phyloP scores from a whole-genome alignment of 2,797 vertebrate species.

The Serranus cabrilla region DNA sequence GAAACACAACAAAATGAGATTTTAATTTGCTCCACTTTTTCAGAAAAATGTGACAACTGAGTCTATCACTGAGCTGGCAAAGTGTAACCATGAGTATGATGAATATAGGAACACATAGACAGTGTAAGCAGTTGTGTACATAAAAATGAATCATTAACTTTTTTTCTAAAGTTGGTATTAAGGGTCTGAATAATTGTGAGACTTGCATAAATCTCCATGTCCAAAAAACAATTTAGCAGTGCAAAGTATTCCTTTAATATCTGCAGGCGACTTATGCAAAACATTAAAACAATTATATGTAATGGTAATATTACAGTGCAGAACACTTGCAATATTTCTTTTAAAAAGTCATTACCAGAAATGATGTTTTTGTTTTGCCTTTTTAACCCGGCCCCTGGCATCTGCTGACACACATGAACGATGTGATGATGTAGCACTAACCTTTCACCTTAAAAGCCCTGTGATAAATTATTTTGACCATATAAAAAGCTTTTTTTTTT shows the following conservation, averaged over 20 bases:
- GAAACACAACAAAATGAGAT: not conserved
- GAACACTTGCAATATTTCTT: not conserved
- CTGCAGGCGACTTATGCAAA: conserved; percentile 19
- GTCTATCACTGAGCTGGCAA: not conserved
- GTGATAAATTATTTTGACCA: not conserved
- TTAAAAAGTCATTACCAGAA: not conserved
- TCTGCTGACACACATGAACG: not conserved
- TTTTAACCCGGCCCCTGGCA: not conserved
- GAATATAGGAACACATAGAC: conserved; percentile 1
- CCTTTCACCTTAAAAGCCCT: not conserved
- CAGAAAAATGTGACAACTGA: not conserved
- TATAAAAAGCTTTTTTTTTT: not conserved
- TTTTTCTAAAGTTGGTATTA: not conserved
- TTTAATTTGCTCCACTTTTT: not conserved
- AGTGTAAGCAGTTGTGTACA: not conserved
- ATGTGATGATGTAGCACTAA: not conserved
- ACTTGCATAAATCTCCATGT: conserved; percentile 15
- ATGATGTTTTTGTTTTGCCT: not conserved
- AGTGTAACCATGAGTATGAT: not conserved
- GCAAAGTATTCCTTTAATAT: conserved; percentile 25
- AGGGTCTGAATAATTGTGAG: conserved; percentile 17
- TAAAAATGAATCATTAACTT: not conserved
- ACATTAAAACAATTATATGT: conserved; percentile 7
- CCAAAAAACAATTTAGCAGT: not conserved
- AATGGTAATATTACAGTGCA: not conserved